phyloP scores from a whole-genome alignment of 2,113 vertebrate species.

The Notothenia rossii region DNA sequence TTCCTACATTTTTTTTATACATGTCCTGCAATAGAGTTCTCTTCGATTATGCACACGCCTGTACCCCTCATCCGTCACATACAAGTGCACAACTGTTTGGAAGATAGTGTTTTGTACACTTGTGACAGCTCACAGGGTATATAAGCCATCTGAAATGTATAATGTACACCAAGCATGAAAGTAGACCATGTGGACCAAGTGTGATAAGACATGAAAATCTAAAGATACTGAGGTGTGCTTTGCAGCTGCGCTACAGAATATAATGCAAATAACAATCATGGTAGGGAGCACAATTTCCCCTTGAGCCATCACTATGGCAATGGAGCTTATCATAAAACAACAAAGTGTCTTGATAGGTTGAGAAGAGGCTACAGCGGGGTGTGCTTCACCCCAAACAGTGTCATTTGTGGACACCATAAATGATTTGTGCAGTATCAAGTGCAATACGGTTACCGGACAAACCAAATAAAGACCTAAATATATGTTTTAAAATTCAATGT shows the following conservation, averaged over 20 bases:
- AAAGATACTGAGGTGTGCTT: slow-evolving; percentile 30
- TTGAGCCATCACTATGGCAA: slow-evolving; percentile 43
- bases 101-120: slow-evolving; percentile 42
- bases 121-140: slow-evolving; percentile 12
- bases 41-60: slow-evolving; percentile 29
- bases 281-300: slow-evolving; percentile 16
- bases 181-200: slow-evolving; percentile 37
- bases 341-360: slow-evolving; percentile 24
- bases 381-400: background rate
- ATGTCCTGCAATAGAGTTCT: background rate
- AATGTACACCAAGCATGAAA: slow-evolving; percentile 42
- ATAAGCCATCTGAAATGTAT: slow-evolving; percentile 38
- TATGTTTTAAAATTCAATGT: background rate
- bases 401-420: background rate
- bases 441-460: background rate
- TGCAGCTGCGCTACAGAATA: slow-evolving; percentile 21
- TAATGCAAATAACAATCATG: slow-evolving; percentile 43
- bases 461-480: background rate
- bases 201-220: slow-evolving; percentile 51
- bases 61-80: slow-evolving; percentile 10
- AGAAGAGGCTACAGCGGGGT: slow-evolving; percentile 6
- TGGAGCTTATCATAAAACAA: slow-evolving; percentile 40
- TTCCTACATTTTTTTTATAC: background rate
- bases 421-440: background rate
- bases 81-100: slow-evolving; percentile 37